Evolutionary conservation across 2,888 invertebrate species (phyloP).

Genomic region (Ceratothoa steindachneri): DNA sequence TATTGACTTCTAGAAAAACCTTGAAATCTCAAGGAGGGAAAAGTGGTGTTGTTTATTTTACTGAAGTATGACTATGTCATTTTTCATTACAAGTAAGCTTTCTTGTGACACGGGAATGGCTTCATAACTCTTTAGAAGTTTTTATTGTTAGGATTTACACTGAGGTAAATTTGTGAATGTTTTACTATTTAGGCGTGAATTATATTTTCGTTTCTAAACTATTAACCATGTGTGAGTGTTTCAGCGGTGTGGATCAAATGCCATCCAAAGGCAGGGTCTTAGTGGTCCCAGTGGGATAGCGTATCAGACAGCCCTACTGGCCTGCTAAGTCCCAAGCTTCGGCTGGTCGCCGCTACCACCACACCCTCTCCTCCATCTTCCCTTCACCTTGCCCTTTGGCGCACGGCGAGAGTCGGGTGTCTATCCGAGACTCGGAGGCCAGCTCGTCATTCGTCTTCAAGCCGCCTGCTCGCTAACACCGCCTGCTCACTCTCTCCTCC

Average conservation of each 20-base stretch:
- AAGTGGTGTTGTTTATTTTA: too few species aligned
- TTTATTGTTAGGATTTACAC: too few species aligned
- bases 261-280: conserved; percentile 40
- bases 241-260: conserved; percentile 24
- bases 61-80: too few species aligned
- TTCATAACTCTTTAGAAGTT: too few species aligned
- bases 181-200: not conserved
- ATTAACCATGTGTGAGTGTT: conserved; percentile 17
- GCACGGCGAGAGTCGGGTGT: not conserved
- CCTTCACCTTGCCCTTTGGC: not conserved
- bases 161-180: not conserved
- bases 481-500: not conserved
- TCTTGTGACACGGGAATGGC: too few species aligned
- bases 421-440: not conserved
- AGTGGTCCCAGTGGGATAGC: conserved; percentile 38
- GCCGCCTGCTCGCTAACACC: not conserved
- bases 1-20: too few species aligned
- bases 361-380: conserved; percentile 24
- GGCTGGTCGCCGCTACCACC: conserved; percentile 26
- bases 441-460: not conserved
- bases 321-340: conserved; percentile 46
- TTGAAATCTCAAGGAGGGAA: too few species aligned
- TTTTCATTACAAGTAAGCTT: too few species aligned
- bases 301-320: conserved; percentile 33
- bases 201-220: too few species aligned